phyloP scores from a whole-genome alignment of 2,113 vertebrate genomes.

The Zapus hudsonius region DNA sequence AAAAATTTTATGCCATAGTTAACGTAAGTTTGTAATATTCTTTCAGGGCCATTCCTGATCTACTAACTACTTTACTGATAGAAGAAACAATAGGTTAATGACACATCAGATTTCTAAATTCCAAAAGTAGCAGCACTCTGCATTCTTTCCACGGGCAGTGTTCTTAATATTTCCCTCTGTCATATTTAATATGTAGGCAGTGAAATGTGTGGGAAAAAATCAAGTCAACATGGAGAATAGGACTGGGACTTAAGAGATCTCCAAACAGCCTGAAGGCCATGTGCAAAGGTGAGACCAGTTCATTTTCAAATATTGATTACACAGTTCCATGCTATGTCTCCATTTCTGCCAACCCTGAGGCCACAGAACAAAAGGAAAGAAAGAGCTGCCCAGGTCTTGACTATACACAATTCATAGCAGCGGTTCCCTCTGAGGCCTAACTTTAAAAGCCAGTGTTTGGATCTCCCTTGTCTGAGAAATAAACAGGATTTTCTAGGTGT shows the following conservation, averaged over 20 bases:
- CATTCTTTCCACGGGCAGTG: conserved; percentile 44
- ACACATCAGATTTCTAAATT: conserved; percentile 71
- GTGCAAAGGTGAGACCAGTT: neutral
- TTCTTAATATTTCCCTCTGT: conserved; percentile 70
- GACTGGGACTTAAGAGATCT: neutral
- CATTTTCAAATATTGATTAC: neutral
- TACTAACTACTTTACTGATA: conserved; percentile 77
- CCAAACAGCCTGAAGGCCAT: neutral
- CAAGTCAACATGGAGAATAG: neutral
- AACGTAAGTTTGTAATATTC: neutral
- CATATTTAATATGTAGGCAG: neutral
- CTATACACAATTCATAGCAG: neutral
- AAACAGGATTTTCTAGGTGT: neutral
- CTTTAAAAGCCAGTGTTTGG: neutral
- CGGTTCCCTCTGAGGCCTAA: neutral
- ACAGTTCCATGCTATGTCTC: neutral
- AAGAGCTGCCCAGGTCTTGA: neutral
- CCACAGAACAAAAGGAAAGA: neutral
- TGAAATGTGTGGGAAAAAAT: neutral
- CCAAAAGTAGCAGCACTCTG: neutral
- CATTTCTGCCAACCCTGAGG: neutral
- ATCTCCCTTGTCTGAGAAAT: neutral
- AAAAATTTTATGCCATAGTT: neutral
- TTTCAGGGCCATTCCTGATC: neutral
- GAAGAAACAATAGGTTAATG: conserved; percentile 75